phyloP scores from a whole-genome alignment of 2,888 invertebrate genomes.

The Lucinisca nassula region DNA sequence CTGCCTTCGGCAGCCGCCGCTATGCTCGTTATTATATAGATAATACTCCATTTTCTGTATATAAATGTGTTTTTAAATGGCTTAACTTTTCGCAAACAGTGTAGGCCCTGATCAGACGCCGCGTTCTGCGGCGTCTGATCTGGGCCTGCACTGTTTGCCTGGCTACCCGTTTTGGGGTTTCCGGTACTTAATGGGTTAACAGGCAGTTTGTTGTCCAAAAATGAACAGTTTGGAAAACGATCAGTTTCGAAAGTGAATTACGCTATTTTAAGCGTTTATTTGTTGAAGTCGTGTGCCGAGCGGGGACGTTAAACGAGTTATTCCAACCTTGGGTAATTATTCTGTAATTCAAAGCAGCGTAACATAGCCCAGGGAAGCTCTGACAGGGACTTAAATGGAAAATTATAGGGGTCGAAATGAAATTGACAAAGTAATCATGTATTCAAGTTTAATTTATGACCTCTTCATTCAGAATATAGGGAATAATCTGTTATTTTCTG shows the following conservation, averaged over 20 bases:
- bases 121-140: too few species aligned
- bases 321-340: neutral
- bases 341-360: neutral
- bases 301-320: neutral
- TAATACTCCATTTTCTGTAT: neutral
- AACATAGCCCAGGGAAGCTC: neutral
- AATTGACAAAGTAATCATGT: slow-evolving; percentile 6
- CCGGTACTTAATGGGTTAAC: too few species aligned
- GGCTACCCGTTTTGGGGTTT: too few species aligned
- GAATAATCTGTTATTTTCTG: neutral
- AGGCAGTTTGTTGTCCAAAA: too few species aligned
- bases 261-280: neutral
- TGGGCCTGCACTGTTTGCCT: too few species aligned
- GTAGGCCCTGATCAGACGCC: too few species aligned
- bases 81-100: too few species aligned
- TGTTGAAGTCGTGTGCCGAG: neutral
- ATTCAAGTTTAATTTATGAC: neutral
- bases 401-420: slow-evolving; percentile 8
- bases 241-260: neutral
- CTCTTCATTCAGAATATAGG: neutral
- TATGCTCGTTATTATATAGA: neutral
- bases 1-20: too few species aligned
- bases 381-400: slow-evolving; percentile 9
- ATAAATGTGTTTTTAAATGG: too few species aligned
- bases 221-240: neutral